Evolutionary conservation across 2,797 vertebrate species (phyloP).

Genomic region (Bradypodion pumilum): DNA sequence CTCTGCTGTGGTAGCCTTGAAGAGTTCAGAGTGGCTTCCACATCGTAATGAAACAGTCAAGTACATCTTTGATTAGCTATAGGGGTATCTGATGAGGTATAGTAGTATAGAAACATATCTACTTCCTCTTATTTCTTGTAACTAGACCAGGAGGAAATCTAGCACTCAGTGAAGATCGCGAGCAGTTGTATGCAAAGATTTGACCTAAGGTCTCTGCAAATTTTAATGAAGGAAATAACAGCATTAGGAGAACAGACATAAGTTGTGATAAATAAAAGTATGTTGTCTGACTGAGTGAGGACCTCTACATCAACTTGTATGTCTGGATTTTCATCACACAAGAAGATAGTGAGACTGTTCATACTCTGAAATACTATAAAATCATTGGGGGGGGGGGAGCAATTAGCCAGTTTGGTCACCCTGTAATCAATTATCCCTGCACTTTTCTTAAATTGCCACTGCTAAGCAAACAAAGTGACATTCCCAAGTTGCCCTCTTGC

Average conservation of each 20-base stretch:
- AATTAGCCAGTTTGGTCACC: not conserved
- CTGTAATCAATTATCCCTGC: not conserved
- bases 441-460: conserved; percentile 1
- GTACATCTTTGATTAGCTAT: not conserved
- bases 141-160: not conserved
- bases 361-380: conserved; percentile 10
- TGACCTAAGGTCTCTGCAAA: not conserved
- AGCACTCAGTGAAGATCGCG: not conserved
- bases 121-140: no score
- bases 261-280: not conserved
- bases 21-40: not conserved
- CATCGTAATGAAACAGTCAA: not conserved
- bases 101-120: no score
- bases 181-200: not conserved
- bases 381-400: not conserved
- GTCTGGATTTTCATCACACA: not conserved
- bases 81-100: not conserved
- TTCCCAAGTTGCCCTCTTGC: conserved; percentile 30
- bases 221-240: not conserved
- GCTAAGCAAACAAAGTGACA: not conserved
- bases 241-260: not conserved
- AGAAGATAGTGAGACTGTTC: not conserved
- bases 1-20: not conserved
- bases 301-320: not conserved
- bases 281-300: not conserved